phyloP scores from a whole-genome alignment of 1,140 invertebrate species.

The Neodiprion fabricii region DNA sequence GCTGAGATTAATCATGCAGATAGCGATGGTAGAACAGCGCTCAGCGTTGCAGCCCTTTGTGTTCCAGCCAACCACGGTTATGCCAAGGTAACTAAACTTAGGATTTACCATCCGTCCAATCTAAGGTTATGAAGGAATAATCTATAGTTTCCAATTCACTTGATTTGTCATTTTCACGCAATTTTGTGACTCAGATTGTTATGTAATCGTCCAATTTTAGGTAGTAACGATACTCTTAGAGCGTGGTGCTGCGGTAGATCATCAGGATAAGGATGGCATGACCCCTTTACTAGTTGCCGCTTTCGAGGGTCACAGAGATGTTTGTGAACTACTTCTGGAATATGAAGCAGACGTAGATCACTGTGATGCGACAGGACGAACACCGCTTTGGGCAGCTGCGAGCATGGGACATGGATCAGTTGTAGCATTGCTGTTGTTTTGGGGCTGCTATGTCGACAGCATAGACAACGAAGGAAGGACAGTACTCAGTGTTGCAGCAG shows the following conservation, averaged over 20 bases:
- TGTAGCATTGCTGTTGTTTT: conserved; percentile 82
- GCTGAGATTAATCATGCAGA: conserved; percentile 89
- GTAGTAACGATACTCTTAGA: conserved; percentile 81
- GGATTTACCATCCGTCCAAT: too few relatives aligned
- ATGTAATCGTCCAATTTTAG: conserved; percentile 45
- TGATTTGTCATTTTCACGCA: neutral
- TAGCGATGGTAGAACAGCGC: conserved; percentile 89
- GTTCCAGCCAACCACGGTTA: conserved; percentile 83
- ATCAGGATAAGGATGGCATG: conserved; percentile 91
- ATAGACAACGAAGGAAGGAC: conserved; percentile 92
- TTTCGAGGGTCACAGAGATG: conserved; percentile 89
- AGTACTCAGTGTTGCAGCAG: conserved; percentile 84
- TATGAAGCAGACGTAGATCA: conserved; percentile 88
- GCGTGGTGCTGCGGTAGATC: conserved; percentile 84
- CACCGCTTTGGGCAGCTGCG: conserved; percentile 83
- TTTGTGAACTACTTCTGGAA: conserved; percentile 85
- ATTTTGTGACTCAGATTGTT: neutral
- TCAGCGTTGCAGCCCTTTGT: conserved; percentile 91
- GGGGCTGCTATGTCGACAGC: conserved; percentile 88
- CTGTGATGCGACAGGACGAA: conserved; percentile 78
- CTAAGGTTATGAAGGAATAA: neutral
- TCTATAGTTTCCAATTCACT: neutral
- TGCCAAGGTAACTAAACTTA: conserved; percentile 62
- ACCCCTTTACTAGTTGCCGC: conserved; percentile 92
- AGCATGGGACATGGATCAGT: conserved; percentile 86